Evolutionary conservation across 2,888 invertebrate genomes (phyloP).

Genomic region (Ypsolopha scabrella): DNA sequence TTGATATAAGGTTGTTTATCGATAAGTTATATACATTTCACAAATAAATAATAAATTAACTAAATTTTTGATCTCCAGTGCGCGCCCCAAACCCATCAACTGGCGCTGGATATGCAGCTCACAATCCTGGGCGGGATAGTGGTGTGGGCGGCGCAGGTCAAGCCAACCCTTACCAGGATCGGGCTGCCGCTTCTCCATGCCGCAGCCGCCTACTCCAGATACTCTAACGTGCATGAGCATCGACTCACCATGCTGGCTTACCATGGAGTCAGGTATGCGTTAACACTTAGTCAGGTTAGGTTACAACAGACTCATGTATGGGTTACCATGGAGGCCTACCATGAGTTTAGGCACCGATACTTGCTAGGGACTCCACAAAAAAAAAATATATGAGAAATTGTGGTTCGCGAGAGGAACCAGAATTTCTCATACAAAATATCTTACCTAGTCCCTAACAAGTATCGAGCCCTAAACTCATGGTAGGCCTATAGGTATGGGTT

Average conservation of each 20-base stretch:
- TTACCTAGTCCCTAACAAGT: too few species aligned
- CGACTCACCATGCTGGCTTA: constrained; percentile 74
- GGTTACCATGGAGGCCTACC: too few species aligned
- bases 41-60: constrained; percentile 1
- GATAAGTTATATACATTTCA: constrained; percentile 4
- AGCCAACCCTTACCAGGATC: constrained; percentile 64
- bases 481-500: too few species aligned
- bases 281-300: too few species aligned
- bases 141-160: constrained; percentile 72
- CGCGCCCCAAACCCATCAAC: constrained; percentile 80
- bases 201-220: constrained; percentile 73
- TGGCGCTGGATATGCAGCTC: constrained; percentile 81
- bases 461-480: too few species aligned
- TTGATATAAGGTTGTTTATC: too few species aligned
- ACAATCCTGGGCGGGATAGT: constrained; percentile 74
- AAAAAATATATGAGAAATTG: too few species aligned
- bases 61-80: constrained; percentile 71
- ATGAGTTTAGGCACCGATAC: too few species aligned
- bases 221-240: constrained; percentile 69
- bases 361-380: too few species aligned
- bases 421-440: too few species aligned
- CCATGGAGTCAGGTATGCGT: constrained; percentile 75
- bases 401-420: too few species aligned
- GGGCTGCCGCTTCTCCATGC: constrained; percentile 67
- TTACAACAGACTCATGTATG: too few species aligned